Conservation (phyloP, 2,113 vertebrate genomes). For the Halichoerus grypus region DNA sequence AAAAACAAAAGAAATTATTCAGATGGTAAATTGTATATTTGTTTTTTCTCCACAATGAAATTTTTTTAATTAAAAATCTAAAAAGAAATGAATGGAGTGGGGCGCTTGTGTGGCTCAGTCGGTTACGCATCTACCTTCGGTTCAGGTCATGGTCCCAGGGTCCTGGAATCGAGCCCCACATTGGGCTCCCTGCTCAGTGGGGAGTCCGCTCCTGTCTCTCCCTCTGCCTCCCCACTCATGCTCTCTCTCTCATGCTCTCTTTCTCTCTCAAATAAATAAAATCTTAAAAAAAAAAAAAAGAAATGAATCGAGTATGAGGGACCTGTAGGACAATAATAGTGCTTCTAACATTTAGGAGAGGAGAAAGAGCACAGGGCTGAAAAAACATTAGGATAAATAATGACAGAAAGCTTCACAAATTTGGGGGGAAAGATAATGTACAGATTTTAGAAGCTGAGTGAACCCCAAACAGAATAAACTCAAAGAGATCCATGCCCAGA, state of each 20-base stretch:
- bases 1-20: background rate
- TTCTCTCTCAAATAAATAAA: no score
- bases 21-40: background rate
- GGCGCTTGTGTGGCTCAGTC: no score
- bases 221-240: no score
- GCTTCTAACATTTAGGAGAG: background rate
- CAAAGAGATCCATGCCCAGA: background rate
- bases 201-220: no score
- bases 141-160: no score
- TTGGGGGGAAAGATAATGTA: background rate
- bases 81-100: background rate
- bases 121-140: no score
- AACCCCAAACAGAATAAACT: background rate
- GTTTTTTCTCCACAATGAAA: background rate
- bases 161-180: no score
- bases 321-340: background rate
- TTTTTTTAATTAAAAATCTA: background rate
- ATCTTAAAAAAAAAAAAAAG: no score
- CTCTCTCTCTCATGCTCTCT: no score
- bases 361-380: background rate
- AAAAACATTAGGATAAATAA: background rate
- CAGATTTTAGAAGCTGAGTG: background rate
- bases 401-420: background rate
- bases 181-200: no score
- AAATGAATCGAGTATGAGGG: background rate